Conservation (phyloP, 2,888 invertebrate species). For the Rotaria macrura region DNA sequence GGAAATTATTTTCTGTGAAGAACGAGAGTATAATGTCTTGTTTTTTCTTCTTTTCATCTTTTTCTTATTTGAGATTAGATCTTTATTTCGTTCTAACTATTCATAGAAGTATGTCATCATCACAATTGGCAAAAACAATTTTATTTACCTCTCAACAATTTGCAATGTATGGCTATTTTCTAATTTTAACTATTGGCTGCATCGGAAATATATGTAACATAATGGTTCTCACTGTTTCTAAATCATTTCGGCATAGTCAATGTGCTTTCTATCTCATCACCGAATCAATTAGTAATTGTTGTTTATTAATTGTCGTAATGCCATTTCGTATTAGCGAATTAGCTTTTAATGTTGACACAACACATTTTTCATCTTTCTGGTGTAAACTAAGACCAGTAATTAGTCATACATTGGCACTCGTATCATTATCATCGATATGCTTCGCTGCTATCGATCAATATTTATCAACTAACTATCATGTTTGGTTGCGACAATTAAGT, state of each 20-base stretch:
- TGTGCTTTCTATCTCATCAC: not conserved
- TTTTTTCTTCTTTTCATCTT: too few relatives aligned
- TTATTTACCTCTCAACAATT: not conserved
- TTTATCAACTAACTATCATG: not conserved
- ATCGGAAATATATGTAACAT: not conserved
- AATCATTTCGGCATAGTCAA: not conserved
- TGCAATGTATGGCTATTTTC: not conserved
- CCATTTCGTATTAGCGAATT: not conserved
- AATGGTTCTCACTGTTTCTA: not conserved
- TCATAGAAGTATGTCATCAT: not conserved
- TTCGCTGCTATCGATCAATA: not conserved
- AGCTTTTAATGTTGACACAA: not conserved
- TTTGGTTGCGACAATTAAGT: not conserved
- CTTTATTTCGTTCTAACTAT: not conserved
- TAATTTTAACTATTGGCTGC: not conserved
- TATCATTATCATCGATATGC: not conserved
- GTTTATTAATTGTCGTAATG: not conserved
- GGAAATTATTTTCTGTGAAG: too few relatives aligned
- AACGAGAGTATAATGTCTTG: too few relatives aligned
- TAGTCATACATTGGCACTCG: not conserved
- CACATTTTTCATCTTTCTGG: not conserved
- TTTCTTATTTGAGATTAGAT: not conserved
- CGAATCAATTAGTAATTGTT: not conserved
- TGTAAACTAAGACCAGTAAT: not conserved
- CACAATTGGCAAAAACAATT: not conserved